Evolutionary conservation across 2,113 vertebrate species (phyloP).

Genomic region (Sebastes fasciatus): DNA sequence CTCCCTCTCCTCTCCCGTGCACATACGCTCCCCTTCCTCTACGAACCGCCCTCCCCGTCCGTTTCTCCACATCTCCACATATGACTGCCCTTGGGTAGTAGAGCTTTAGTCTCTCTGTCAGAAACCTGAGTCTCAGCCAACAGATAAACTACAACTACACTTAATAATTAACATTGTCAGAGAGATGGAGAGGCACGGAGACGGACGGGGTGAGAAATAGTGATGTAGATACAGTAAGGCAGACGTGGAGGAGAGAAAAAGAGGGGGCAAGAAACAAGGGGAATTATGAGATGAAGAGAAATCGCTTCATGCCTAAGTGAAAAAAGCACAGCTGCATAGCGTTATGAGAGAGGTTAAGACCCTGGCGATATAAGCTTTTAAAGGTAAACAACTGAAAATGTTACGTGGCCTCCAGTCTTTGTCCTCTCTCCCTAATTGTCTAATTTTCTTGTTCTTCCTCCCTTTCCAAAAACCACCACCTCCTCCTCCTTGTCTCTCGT

Average conservation of each 20-base stretch:
- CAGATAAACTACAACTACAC: slow-evolving; percentile 63
- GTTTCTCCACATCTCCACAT: slow-evolving; percentile 40
- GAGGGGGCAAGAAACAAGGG: not conserved
- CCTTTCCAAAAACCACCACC: not conserved
- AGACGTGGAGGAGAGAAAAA: not conserved
- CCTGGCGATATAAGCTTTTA: slow-evolving; percentile 34
- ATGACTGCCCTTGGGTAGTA: slow-evolving; percentile 54
- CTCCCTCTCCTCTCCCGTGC: slow-evolving; percentile 23
- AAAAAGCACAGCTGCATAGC: not conserved
- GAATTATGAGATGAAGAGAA: slow-evolving; percentile 22
- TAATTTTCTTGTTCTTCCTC: slow-evolving; percentile 27
- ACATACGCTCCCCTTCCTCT: slow-evolving; percentile 18
- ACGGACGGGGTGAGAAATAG: slow-evolving; percentile 3
- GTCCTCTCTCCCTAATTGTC: slow-evolving; percentile 41
- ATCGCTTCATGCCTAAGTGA: not conserved
- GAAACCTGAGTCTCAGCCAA: slow-evolving; percentile 66
- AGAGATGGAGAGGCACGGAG: slow-evolving; percentile 29
- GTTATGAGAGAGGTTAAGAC: slow-evolving; percentile 42
- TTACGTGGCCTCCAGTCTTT: slow-evolving; percentile 19
- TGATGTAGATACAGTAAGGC: not conserved
- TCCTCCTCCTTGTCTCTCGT: slow-evolving; percentile 1
- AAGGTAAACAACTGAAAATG: slow-evolving; percentile 54
- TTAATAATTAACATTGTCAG: slow-evolving; percentile 61
- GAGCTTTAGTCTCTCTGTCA: slow-evolving; percentile 51
- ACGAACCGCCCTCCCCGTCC: not conserved